Base-by-base conservation (phyloP, 2,113 vertebrate species). In the Pyxicephalus adspersus region DNA sequence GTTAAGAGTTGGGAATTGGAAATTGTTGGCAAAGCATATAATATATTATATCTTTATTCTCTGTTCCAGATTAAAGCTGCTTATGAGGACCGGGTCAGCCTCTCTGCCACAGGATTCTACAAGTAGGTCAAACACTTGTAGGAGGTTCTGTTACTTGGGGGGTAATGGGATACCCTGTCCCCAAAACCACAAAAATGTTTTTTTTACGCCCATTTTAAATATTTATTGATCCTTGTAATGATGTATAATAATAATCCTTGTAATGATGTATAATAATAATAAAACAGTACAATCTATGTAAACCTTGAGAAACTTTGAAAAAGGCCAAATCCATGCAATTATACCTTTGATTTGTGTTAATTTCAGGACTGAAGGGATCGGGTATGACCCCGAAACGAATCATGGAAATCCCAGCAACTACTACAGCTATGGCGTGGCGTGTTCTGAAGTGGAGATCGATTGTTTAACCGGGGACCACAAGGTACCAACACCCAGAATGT, bases 391-490 rank as follows among this genome's bases (percentile, higher is more conserved):
- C 82, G 91, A 94, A 8, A 92, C 91, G 2, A 96, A 98, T n/a
- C 89, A 94, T 15, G 97, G 97, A 45, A 94, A 89, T 8, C 86
- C 88, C 0, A 98, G 96, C 86, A 88, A 90, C 86, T 99, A 99
- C 85, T 98, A 94, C 87, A 88, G 86, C 65, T 97, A 96, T 0
- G 98, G 98, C 0, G 97, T 96, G 52, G 94, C 95, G 18, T 97
- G 95, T 81, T 98, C 97, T 0, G 97, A 97, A 85, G 97, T 98
- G 84, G 97, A 99, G 86, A 90, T 99, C 26, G 98, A 99, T 88
- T 98, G 97, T 84, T 89, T 99, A 75, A 98, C 98, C 5, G 98
- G 97, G 17, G 93, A 95, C 74, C 95, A 98, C 84, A 96, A 96
- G 96, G 98, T 98, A 88, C 85, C 38, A 45, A 45, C 38, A 11